phyloP scores from a whole-genome alignment of 2,113 vertebrate genomes.

The Strigops habroptila region DNA sequence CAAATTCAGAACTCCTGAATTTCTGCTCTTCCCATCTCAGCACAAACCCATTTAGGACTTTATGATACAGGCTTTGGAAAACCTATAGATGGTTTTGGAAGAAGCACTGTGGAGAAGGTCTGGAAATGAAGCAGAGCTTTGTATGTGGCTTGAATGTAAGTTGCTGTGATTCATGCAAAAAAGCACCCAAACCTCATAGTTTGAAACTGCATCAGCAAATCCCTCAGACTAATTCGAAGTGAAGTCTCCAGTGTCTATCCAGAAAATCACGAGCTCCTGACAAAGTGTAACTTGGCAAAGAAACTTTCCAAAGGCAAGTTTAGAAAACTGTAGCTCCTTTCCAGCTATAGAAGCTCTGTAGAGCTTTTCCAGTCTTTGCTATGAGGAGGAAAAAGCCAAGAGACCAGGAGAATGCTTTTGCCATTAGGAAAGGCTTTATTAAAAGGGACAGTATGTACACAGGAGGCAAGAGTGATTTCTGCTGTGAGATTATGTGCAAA shows the following conservation, averaged over 20 bases:
- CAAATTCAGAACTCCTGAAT: not conserved
- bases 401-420: constrained; percentile 30
- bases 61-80: not conserved
- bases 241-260: constrained; percentile 60
- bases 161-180: constrained; percentile 8
- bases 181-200: not conserved
- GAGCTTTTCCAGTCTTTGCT: not conserved
- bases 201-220: constrained; percentile 4
- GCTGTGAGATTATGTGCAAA: not conserved
- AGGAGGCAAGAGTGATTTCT: not conserved
- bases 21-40: not conserved
- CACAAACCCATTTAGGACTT: not conserved
- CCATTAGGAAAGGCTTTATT: constrained; percentile 32
- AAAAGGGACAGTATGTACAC: not conserved
- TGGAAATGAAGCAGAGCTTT: constrained; percentile 30
- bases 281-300: constrained; percentile 72
- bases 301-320: constrained; percentile 64
- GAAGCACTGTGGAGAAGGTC: not conserved
- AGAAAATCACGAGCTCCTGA: constrained; percentile 64
- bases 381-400: constrained; percentile 9
- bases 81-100: constrained; percentile 28
- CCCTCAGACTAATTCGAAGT: constrained; percentile 26
- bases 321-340: constrained; percentile 46
- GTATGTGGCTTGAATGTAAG: not conserved
- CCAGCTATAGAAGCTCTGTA: not conserved